Conservation (phyloP, 2,113 vertebrate genomes). For the Sphyrna mokarran region DNA sequence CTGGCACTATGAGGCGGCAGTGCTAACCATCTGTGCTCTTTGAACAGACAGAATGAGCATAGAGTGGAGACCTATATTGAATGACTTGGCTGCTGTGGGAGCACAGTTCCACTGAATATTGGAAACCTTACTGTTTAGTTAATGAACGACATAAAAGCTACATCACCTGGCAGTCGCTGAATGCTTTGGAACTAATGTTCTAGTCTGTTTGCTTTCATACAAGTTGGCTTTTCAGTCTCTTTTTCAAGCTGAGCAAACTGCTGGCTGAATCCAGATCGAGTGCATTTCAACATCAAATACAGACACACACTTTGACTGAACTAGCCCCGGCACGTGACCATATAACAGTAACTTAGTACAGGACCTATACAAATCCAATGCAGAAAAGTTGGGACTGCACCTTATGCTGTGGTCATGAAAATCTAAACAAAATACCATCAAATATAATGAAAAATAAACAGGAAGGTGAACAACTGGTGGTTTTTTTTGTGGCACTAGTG, state of each 20-base stretch:
- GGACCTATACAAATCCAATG: background rate
- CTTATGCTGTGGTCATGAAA: background rate
- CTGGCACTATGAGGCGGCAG: too few species aligned
- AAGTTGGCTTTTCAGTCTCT: background rate
- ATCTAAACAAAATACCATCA: background rate
- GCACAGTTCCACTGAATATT: background rate
- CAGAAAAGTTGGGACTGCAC: background rate
- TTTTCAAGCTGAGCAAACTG: background rate
- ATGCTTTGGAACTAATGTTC: background rate
- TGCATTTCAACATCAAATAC: background rate
- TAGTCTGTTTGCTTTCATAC: background rate
- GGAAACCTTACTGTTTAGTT: background rate
- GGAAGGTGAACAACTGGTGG: background rate
- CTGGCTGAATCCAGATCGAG: background rate
- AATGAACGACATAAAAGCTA: background rate
- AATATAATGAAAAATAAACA: background rate
- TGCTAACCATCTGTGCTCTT: too few species aligned
- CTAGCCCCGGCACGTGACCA: background rate
- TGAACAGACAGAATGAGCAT: background rate
- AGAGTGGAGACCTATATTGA: background rate
- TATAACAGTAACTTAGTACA: background rate
- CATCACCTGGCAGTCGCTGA: background rate
- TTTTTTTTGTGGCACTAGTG: background rate
- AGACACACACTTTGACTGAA: background rate
- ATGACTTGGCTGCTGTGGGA: background rate